Conservation (phyloP, 2,888 invertebrate species). For the Dexiosoma caninum region DNA sequence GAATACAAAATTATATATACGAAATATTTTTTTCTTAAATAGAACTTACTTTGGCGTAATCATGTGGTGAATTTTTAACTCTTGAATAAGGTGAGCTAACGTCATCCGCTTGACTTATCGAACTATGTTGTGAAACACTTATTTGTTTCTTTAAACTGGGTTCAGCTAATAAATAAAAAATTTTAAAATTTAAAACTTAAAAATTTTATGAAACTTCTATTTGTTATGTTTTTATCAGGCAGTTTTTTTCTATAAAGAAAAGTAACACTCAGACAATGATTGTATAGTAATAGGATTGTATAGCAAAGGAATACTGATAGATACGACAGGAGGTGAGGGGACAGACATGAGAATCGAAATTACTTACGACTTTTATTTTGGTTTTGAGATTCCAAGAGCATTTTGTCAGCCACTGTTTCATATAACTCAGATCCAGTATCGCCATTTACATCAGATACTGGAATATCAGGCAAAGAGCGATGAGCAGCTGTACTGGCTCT, state of each 20-base stretch:
- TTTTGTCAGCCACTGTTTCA: conserved; percentile 86
- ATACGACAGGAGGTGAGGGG: too few relatives aligned
- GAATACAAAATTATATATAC: not conserved
- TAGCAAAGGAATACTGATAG: too few relatives aligned
- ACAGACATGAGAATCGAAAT: too few relatives aligned
- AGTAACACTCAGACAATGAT: not conserved
- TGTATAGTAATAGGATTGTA: too few relatives aligned
- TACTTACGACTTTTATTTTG: conserved; percentile 76
- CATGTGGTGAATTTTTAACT: conserved; percentile 82
- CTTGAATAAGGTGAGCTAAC: conserved; percentile 82
- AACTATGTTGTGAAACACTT: conserved; percentile 82
- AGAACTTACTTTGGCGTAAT: conserved; percentile 80
- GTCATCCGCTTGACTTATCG: conserved; percentile 80
- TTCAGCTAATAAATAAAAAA: conserved; percentile 68
- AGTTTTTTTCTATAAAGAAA: not conserved
- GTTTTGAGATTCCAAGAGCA: conserved; percentile 72
- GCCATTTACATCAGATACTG: conserved; percentile 82
- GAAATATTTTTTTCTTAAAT: not conserved
- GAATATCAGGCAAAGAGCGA: conserved; percentile 91
- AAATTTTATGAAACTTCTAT: not conserved
- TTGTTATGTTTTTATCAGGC: too few relatives aligned
- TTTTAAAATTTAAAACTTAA: not conserved
- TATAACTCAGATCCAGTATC: conserved; percentile 91
- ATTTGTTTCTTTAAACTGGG: conserved; percentile 78
- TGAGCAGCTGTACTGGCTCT: conserved; percentile 80